Evolutionary conservation across 2,797 vertebrate species (phyloP).

Genomic region (Furcifer pardalis): DNA sequence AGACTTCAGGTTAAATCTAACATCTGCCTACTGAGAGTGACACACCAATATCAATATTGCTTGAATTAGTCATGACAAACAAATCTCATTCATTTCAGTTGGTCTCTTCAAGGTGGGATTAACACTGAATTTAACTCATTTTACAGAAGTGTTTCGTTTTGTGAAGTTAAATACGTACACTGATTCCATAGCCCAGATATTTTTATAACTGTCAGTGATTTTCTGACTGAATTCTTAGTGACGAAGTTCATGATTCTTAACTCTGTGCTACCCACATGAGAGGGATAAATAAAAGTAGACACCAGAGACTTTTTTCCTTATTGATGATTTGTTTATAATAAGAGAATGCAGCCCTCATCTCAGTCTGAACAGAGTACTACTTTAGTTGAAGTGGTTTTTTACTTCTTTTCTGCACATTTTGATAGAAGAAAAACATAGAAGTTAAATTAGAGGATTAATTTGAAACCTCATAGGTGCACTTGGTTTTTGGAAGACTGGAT

Average conservation of each 20-base stretch:
- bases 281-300: conserved; percentile 13
- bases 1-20: background rate
- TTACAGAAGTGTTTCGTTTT: background rate
- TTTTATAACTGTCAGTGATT: background rate
- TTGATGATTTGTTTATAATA: conserved; percentile 22
- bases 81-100: background rate
- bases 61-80: background rate
- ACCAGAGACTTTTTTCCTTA: background rate
- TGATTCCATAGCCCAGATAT: background rate
- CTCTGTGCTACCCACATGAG: background rate
- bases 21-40: background rate
- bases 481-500: conserved; percentile 51
- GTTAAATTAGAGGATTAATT: conserved; percentile 62
- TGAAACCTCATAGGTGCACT: conserved; percentile 51
- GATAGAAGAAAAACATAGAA: conserved; percentile 33
- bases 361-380: conserved; percentile 17
- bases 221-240: background rate
- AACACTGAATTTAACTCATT: background rate
- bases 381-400: conserved; percentile 9
- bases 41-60: background rate
- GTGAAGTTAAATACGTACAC: background rate
- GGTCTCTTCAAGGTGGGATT: background rate
- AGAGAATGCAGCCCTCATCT: background rate
- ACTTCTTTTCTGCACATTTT: background rate
- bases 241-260: background rate